These are phyloP conservation scores for Ceratitis capitata DNA, from an alignment of 1,140 invertebrate species.

Conservation along the genomic window DNA sequence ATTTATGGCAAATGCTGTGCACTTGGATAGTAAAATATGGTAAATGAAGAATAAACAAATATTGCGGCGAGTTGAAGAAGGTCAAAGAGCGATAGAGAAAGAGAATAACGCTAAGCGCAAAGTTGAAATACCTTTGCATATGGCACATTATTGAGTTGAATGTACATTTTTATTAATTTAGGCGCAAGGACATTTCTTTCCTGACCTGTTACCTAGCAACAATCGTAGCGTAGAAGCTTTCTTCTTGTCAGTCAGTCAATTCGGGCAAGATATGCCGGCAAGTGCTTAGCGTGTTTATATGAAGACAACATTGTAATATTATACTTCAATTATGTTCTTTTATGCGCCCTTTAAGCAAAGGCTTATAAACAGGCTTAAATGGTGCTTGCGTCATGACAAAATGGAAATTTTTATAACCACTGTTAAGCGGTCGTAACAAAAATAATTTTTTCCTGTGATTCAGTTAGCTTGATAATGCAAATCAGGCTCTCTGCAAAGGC, in stretches of 20 bases:
- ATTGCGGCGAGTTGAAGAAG: neutral
- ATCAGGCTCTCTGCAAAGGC: too few species aligned
- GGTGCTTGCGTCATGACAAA: neutral
- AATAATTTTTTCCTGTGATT: too few species aligned
- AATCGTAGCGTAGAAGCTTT: neutral
- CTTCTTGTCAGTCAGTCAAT: too few species aligned
- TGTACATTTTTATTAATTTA: neutral
- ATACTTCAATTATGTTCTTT: neutral
- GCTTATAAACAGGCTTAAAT: neutral
- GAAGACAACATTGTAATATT: neutral
- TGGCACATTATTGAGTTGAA: neutral
- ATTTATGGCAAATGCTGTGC: neutral
- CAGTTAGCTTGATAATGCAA: too few species aligned
- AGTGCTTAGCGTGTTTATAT: neutral
- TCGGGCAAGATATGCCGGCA: neutral
- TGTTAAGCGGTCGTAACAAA: too few species aligned
- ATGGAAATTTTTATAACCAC: neutral
- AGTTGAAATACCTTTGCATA: neutral
- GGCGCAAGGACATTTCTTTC: neutral
- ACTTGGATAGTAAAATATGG: neutral
- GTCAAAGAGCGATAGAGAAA: neutral
- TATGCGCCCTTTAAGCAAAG: too few species aligned
- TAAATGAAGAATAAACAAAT: neutral
- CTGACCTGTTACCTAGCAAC: neutral
- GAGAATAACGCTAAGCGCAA: neutral